Base-by-base conservation (phyloP, 2,888 invertebrate species). In the Maniola hyperantus region DNA sequence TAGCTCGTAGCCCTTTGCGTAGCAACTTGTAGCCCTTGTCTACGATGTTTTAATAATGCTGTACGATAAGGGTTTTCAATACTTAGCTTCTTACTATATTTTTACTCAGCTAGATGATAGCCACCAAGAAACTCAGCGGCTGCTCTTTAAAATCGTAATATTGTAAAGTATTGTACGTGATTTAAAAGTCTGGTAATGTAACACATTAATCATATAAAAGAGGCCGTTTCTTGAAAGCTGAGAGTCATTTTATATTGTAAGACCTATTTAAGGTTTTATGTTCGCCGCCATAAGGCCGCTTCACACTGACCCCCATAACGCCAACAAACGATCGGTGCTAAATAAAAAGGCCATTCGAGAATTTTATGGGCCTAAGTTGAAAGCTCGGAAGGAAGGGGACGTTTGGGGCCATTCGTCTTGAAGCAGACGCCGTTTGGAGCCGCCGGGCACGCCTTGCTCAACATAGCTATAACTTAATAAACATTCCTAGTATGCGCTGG, bases 311-410 rank as follows among this genome's bases (percentile, higher is more conserved):
- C 62, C 51, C 13, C 20, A n/a, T 62, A 62, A 62, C 39, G 53
- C 42, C 42, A 42, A 62, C 62, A 62, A 62, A 62, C 62, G 62
- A 62, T 62, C 62, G 62, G 53, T 51, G 51, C 77, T 78, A 81
- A 82, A 84, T 84, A 83, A 84, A 83, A 79, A 78, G 77, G 74
- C 76, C 76, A 79, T 83, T 81, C 80, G 79, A 78, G 78, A 80
- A 81, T 83, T 83, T 83, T 79, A 84, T 82, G 83, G 79, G 74
- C 76, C 80, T 79, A 76, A 80, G 79, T 44, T 8, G 33, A 82
- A 80, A 80, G 82, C 79, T 33, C 74, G 80, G 82, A 70, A 68
- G 69, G 64, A 66, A 69, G 68, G 66, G 77, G 81, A 76, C 77
- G 79, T 77, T 66, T 77, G 75, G 73, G 74, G 75, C 80, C 77